These are phyloP conservation scores for Myotis yumanensis DNA, from an alignment of 2,113 vertebrate genomes.

Conservation along the genomic window DNA sequence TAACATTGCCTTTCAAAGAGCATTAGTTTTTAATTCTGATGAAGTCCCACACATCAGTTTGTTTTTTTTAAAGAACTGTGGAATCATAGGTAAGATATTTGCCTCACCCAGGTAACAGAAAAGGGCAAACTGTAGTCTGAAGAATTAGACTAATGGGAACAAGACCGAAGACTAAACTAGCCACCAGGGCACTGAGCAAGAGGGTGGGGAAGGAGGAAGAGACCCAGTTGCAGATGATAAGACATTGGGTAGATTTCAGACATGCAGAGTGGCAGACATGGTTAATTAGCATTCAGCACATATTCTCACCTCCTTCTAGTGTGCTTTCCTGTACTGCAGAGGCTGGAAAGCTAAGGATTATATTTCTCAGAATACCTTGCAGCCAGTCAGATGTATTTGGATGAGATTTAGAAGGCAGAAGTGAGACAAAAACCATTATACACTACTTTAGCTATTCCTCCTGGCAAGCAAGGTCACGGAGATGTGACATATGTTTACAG, in stretches of 20 bases:
- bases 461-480: neutral
- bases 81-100: slow-evolving; percentile 42
- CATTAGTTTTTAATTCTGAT: slow-evolving; percentile 41
- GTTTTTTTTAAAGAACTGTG: neutral
- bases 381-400: neutral
- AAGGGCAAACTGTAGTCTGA: neutral
- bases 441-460: neutral
- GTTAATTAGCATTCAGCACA: neutral
- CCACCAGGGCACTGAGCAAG: neutral
- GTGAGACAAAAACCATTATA: neutral
- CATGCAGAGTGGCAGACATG: neutral
- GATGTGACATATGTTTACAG: neutral
- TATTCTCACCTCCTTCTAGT: neutral
- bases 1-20: slow-evolving; percentile 34
- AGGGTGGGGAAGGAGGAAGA: neutral
- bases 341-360: neutral
- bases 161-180: neutral
- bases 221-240: neutral
- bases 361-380: slow-evolving; percentile 2
- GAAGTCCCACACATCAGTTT: neutral
- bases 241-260: neutral
- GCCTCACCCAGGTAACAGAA: neutral
- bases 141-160: neutral
- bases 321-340: neutral
- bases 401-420: slow-evolving; percentile 10